Conservation (phyloP, 1,140 invertebrate species). For the Meteorus sp. region DNA sequence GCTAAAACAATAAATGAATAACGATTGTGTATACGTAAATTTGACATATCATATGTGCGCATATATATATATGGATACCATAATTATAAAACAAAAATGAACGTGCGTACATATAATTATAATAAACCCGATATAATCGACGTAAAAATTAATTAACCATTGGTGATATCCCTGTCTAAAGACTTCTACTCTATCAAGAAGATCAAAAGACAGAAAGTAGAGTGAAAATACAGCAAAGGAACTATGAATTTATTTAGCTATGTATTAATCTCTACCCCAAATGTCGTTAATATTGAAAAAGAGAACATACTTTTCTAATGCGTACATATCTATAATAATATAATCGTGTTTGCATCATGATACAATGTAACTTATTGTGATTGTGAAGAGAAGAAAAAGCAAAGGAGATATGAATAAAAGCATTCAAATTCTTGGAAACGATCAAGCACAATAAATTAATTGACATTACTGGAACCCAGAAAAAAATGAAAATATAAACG, state of each 20-base stretch:
- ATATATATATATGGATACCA: not conserved
- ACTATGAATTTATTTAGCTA: not conserved
- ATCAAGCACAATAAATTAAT: not conserved
- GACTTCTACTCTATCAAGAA: slow-evolving; percentile 37
- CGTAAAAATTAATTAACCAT: slow-evolving; percentile 7
- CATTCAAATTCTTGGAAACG: not conserved
- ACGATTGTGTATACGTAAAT: slow-evolving; percentile 19
- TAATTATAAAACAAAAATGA: not conserved
- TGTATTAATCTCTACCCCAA: slow-evolving; percentile 15
- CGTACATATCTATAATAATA: slow-evolving; percentile 43
- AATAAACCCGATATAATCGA: not conserved
- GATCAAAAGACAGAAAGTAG: slow-evolving; percentile 17
- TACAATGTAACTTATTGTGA: slow-evolving; percentile 35
- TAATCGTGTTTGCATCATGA: too few relatives aligned
- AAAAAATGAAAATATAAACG: not conserved
- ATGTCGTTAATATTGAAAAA: slow-evolving; percentile 23
- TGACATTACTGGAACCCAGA: not conserved
- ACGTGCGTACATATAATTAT: not conserved
- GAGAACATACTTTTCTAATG: slow-evolving; percentile 45
- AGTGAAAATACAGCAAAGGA: slow-evolving; percentile 14
- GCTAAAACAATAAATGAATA: too few relatives aligned
- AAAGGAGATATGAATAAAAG: slow-evolving; percentile 6
- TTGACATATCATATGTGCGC: not conserved
- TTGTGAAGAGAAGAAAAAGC: slow-evolving; percentile 35
- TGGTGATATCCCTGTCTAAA: slow-evolving; percentile 32